Conservation (phyloP, 2,888 invertebrate genomes). For the Polydrusus cervinus region DNA sequence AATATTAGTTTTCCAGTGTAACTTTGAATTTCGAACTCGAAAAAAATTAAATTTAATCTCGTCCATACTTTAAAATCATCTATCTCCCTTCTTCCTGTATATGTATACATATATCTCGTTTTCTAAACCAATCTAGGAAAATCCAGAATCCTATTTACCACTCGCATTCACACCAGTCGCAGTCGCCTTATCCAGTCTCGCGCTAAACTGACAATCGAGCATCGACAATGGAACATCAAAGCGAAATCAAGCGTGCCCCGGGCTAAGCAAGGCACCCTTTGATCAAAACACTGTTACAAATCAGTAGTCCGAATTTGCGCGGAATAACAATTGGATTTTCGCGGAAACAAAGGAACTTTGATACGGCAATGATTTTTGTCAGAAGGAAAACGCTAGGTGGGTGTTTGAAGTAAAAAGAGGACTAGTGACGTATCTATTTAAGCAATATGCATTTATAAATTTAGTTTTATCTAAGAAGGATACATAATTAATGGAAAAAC, state of each 20-base stretch:
- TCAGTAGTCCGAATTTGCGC: conserved; percentile 64
- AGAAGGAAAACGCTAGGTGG: conserved; percentile 5
- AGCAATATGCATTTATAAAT: no score
- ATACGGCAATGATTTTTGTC: conserved; percentile 37
- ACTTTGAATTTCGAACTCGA: no score
- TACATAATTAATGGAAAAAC: no score
- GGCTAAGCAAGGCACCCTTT: conserved; percentile 64
- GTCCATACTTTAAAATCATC: no score
- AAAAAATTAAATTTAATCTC: no score
- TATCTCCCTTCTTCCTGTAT: no score
- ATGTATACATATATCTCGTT: background rate
- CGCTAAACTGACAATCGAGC: conserved; percentile 58
- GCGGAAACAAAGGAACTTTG: conserved; percentile 37
- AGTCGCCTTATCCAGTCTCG: conserved; percentile 45
- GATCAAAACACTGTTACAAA: conserved; percentile 67
- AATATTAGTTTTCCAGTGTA: no score
- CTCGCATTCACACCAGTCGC: conserved; percentile 20
- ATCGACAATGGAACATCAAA: conserved; percentile 62
- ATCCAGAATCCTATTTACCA: conserved; percentile 44
- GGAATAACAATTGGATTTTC: conserved; percentile 61
- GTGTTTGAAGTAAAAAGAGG: background rate
- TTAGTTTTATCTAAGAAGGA: no score
- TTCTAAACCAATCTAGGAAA: conserved; percentile 38
- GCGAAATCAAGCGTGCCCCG: conserved; percentile 62
- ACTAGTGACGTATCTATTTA: no score